Conservation (phyloP, 2,113 vertebrate species). For the Mormyrus iriodes region DNA sequence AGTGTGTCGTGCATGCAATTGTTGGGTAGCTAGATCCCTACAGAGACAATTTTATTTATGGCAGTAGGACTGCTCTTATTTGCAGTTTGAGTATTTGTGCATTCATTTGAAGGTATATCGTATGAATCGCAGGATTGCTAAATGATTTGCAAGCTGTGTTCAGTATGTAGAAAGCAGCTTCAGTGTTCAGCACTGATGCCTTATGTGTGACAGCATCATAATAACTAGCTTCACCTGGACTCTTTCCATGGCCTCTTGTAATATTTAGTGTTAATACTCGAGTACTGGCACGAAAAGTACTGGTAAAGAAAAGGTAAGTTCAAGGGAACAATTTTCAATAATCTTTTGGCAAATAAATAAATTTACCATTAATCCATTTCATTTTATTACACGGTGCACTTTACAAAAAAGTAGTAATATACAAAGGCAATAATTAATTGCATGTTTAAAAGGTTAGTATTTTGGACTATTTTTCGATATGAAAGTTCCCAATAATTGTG, state of each 20-base stretch:
- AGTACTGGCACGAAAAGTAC: not conserved
- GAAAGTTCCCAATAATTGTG: not conserved
- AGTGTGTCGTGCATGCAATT: not conserved
- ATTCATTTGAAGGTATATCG: not conserved
- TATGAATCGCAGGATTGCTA: not conserved
- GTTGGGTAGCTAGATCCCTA: not conserved
- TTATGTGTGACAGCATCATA: not conserved
- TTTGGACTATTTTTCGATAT: not conserved
- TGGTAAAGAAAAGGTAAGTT: not conserved
- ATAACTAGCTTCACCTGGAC: not conserved
- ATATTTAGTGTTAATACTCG: not conserved
- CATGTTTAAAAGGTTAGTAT: not conserved
- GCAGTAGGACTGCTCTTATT: not conserved
- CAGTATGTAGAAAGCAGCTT: not conserved
- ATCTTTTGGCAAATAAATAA: not conserved
- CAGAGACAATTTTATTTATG: not conserved
- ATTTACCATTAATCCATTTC: not conserved
- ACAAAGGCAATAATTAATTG: not conserved
- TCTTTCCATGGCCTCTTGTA: not conserved
- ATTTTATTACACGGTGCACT: not conserved
- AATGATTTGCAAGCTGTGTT: not conserved
- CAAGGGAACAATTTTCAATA: not conserved
- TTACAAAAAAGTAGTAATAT: not conserved
- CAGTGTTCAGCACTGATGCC: not conserved
- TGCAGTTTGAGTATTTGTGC: not conserved